Percentiles rank a stretch among this genome's conserved stretches.
phyloP scores from a whole-genome alignment of 2,113 vertebrate genomes.

The Malurus cyaneus region DNA sequence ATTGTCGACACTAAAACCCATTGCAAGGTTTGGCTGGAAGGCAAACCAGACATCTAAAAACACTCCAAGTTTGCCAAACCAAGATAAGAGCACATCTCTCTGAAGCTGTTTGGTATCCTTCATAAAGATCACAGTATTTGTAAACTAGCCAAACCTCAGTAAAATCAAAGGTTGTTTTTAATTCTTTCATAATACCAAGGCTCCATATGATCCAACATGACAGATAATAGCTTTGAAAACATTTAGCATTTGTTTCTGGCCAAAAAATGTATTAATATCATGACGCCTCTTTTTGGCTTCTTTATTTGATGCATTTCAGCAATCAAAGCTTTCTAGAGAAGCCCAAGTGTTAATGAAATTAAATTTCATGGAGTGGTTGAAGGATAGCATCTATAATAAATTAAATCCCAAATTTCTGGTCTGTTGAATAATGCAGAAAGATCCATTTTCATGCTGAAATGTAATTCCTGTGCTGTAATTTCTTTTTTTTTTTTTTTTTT shows the following conservation, averaged over 20 bases:
- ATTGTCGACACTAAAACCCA: slow-evolving; percentile 44
- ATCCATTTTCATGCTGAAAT: not conserved
- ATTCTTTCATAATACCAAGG: slow-evolving; percentile 39
- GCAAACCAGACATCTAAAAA: slow-evolving; percentile 59
- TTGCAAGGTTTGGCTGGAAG: slow-evolving; percentile 37
- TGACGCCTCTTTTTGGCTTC: slow-evolving; percentile 1
- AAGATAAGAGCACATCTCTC: slow-evolving; percentile 61
- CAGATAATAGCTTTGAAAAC: slow-evolving; percentile 50
- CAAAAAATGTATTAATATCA: slow-evolving; percentile 23
- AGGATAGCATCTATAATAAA: not conserved
- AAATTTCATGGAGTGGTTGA: not conserved
- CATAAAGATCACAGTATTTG: slow-evolving; percentile 57
- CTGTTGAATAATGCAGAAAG: not conserved
- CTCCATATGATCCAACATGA: slow-evolving; percentile 52
- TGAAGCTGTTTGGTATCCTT: slow-evolving; percentile 61
- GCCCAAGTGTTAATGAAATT: slow-evolving; percentile 5
- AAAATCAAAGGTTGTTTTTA: slow-evolving; percentile 60
- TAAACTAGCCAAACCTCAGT: slow-evolving; percentile 62
- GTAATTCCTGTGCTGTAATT: not conserved
- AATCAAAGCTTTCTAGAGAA: slow-evolving; percentile 32
- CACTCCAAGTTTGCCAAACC: slow-evolving; percentile 59
- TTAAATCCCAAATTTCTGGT: not conserved
- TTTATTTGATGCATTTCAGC: slow-evolving; percentile 24
- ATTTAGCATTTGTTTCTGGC: slow-evolving; percentile 43
- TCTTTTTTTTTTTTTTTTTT: not conserved